Evolutionary conservation across 2,797 vertebrate genomes (phyloP), one percentile per base, ranked within the genome.

Genomic region (Bradypodion ventrale): DNA sequence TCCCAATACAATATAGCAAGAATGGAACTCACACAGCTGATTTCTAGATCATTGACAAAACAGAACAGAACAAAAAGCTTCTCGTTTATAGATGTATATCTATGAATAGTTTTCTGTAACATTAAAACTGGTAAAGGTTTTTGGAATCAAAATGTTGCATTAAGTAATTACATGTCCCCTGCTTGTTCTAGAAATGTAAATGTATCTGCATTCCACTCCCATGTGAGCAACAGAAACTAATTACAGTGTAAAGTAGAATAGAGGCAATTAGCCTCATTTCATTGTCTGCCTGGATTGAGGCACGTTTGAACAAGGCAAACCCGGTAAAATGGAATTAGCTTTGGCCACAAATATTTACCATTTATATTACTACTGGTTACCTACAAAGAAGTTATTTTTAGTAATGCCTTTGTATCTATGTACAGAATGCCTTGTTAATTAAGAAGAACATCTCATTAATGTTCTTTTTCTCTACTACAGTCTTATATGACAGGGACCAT

Each of bases 211-310:
- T 10, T 85, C 44, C 40, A 37, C 16, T 69, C 78, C 72, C 72
- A 80, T 80, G 35, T n/a, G 78, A 85, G 63, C 66, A 85, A 62
- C 42, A 23, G 46, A 85, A 85, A 60, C 78, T 85, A 85, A 85
- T 85, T 81, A 85, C 84, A 85, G 49, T 15, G n/a, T 62, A 69
- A 80, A 85, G 72, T 42, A 46, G 78, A 80, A 75, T 76, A 37
- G 68, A 37, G 52, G 52, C 72, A 76, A 81, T 81, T 81, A 85
- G 72, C 63, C 78, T 80, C 37, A 69, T 85, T 85, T 85, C 78
- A 59, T 62, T 85, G 72, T 66, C 63, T 85, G 72, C 78, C 16
- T 75, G 78, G 78, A 60, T 62, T 78, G 68, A 37, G 59, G 37
- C 62, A 60, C 40, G 49, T 75, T 8, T 42, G 63, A 85, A 49